A percentile compares a stretch with the other conserved stretches of the same genome.
These are phyloP conservation scores for Petrosia ficiformis DNA, from an alignment of 37 sponge, comb jelly and placozoan genomes.

Conservation along the genomic window DNA sequence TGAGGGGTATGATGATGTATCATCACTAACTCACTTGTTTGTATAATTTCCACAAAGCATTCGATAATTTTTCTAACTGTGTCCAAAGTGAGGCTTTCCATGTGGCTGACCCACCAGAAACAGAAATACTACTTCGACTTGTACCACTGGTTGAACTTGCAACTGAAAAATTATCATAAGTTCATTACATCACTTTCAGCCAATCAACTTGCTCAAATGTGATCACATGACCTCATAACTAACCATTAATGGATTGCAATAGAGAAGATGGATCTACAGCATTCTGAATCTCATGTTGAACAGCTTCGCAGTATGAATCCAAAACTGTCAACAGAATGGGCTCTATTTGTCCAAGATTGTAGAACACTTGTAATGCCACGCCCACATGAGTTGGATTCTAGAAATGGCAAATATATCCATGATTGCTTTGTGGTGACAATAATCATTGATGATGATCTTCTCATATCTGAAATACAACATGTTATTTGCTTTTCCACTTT, in stretches of 20 bases:
- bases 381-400: conserved; percentile 89
- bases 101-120: conserved; percentile 58
- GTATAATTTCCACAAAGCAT: conserved; percentile 58
- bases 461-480: no score
- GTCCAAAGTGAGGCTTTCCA: conserved; percentile 95
- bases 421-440: no score
- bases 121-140: no score
- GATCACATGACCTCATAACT: neutral
- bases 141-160: conserved; percentile 35
- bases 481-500: neutral
- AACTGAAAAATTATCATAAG: neutral
- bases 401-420: neutral
- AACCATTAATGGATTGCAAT: no score
- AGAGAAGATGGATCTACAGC: conserved; percentile 80
- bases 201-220: neutral
- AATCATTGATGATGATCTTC: no score
- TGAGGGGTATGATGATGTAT: neutral
- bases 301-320: conserved; percentile 28
- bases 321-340: conserved; percentile 48
- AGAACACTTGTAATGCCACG: conserved; percentile 92
- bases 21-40: conserved; percentile 47
- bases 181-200: neutral
- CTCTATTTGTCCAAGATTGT: conserved; percentile 82
- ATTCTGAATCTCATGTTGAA: conserved; percentile 71
- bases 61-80: conserved; percentile 76